Base-by-base conservation (phyloP, 2,113 vertebrate genomes). In the Paracanthobrama guichenoti region DNA sequence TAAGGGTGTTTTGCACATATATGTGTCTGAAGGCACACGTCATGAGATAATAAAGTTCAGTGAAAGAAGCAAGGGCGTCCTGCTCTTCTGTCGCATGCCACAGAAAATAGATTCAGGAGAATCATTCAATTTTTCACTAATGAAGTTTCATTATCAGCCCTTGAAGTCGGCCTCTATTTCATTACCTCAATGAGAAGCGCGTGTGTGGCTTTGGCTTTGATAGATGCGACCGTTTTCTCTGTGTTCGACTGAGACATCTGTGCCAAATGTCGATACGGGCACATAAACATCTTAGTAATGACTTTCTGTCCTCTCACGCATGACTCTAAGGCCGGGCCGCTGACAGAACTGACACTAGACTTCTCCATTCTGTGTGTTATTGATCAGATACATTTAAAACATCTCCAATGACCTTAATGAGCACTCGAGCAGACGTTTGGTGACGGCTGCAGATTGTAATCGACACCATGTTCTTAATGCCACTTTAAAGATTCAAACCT, bases 141-240 rank as follows among this genome's bases (percentile, higher is more conserved):
- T 57, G 66, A 72, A 59, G 69, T 71, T 42, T 71, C 64, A 55
- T 35, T 71, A 82, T 53, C 48, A 42, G 80, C 48, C 3, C 20
- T 42, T 35, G 44, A 48, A 82, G 13, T 46, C 5, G 28, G 31
- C 20, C 31, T 2, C 57, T 78, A 60, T 78, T 78, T 60, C 75
- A 78, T 60, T 60, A 77, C 18, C 16, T 57, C 50, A 55, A 18
- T 26, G 69, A 66, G 35, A 46, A 22, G 31, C 35, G 44, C 8
- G 31, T n/a, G 67, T 71, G 69, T 46, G 22, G 9, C 0, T 22
- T 60, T 18, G n/a, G 77, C 57, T 79, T 62, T 79, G 77, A 79
- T 26, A 28, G 57, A 79, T 62, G 42, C 0, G 42, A 42, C 13
- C 9, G 14, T 1, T 44, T 26, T 44, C 5, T 79, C 9, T 18